These are phyloP conservation scores for Thunnus thynnus DNA, from an alignment of 2,113 vertebrate species.

Conservation along the genomic window DNA sequence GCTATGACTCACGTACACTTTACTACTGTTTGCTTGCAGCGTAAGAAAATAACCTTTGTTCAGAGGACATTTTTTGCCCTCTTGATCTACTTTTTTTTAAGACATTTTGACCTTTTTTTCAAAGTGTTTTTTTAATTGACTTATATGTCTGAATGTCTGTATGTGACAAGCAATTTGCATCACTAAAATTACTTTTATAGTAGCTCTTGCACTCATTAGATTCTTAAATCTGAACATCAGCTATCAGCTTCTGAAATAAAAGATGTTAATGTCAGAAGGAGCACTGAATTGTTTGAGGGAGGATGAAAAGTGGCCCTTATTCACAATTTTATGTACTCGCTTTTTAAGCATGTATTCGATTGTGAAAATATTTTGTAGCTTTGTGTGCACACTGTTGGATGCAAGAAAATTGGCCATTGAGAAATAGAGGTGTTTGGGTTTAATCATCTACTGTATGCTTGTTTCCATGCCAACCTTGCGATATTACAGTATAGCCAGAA, in stretches of 20 bases:
- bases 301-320: not conserved
- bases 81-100: not conserved
- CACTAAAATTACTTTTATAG: not conserved
- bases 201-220: not conserved
- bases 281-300: not conserved
- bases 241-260: not conserved
- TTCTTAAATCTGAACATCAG: not conserved
- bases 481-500: slow-evolving; percentile 42
- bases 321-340: too few species aligned
- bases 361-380: slow-evolving; percentile 42
- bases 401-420: slow-evolving; percentile 48
- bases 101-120: not conserved
- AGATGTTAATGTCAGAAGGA: not conserved
- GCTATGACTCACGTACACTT: slow-evolving; percentile 53
- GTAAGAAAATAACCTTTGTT: slow-evolving; percentile 4
- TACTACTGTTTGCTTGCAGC: slow-evolving; percentile 50
- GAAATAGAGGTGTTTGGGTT: slow-evolving; percentile 61
- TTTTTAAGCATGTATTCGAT: slow-evolving; percentile 6
- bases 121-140: not conserved
- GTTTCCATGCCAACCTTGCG: slow-evolving; percentile 79
- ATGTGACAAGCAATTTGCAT: not conserved
- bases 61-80: not conserved
- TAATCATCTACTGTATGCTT: slow-evolving; percentile 65
- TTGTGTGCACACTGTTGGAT: slow-evolving; percentile 27
- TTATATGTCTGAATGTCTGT: not conserved